Evolutionary conservation across 1,140 invertebrate genomes (phyloP).

Genomic region (Sitophilus oryzae): DNA sequence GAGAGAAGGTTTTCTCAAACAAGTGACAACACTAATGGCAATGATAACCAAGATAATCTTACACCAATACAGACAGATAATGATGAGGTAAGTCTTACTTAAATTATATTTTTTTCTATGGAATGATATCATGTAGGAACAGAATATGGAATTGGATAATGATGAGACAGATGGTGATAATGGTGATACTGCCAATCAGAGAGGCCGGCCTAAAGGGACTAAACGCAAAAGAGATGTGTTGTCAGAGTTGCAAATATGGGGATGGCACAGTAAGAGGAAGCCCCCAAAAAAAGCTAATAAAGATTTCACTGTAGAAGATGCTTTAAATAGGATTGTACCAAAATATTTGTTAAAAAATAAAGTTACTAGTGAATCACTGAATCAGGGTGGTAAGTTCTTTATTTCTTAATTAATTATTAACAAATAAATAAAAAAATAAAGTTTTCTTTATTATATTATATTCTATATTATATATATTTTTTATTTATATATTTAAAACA

Average conservation of each 20-base stretch:
- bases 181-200: conserved; percentile 39
- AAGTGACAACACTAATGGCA: conserved; percentile 34
- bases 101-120: conserved; percentile 6
- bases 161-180: conserved; percentile 29
- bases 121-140: conserved; percentile 24
- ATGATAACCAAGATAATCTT: conserved; percentile 33
- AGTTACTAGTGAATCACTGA: conserved; percentile 33
- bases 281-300: conserved; percentile 56
- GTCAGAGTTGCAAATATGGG: conserved; percentile 63
- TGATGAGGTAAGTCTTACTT: conserved; percentile 36
- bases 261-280: conserved; percentile 65
- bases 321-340: conserved; percentile 55
- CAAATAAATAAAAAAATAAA: too few relatives aligned
- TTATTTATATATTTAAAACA: too few relatives aligned
- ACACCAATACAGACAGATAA: conserved; percentile 37
- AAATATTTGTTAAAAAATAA: conserved; percentile 49
- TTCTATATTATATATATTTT: too few relatives aligned
- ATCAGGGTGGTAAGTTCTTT: conserved; percentile 26
- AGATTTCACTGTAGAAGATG: conserved; percentile 61
- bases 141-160: conserved; percentile 36
- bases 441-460: too few relatives aligned
- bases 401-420: too few relatives aligned
- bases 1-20: conserved; percentile 37
- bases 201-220: conserved; percentile 48
- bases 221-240: conserved; percentile 61